A percentile compares a stretch with the other conserved stretches of the same genome.
phyloP scores from a whole-genome alignment of 1,140 invertebrate species.

The Drosophila tropicalis region DNA sequence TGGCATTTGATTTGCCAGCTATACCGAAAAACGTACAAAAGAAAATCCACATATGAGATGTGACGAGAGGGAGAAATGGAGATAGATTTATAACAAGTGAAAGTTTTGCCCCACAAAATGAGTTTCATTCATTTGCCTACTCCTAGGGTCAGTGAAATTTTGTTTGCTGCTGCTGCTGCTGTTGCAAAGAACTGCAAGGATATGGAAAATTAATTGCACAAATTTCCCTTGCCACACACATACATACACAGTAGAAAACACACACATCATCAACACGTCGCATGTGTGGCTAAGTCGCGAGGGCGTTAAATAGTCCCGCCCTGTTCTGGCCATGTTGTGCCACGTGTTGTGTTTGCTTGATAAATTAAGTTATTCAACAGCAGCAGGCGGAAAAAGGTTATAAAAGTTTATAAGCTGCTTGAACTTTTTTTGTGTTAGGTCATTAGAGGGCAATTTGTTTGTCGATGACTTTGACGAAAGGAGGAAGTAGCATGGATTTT shows the following conservation, averaged over 20 bases:
- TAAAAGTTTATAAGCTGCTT: slow-evolving; percentile 9
- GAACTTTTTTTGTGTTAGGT: background rate
- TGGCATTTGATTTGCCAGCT: slow-evolving; percentile 5
- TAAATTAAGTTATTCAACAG: slow-evolving; percentile 8
- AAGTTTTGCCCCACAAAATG: slow-evolving; percentile 3
- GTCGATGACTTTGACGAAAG: no score
- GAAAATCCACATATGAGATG: background rate
- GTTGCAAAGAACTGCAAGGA: background rate
- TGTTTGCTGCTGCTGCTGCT: no score
- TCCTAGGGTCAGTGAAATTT: background rate
- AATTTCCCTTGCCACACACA: background rate
- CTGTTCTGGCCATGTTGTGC: background rate
- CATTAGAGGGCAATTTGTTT: background rate
- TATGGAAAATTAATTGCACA: slow-evolving; percentile 11
- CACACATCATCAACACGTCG: slow-evolving; percentile 7
- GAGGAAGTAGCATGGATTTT: background rate
- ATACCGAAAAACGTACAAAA: background rate
- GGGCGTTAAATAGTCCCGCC: slow-evolving; percentile 1
- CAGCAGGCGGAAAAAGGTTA: background rate
- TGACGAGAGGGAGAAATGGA: slow-evolving; percentile 1
- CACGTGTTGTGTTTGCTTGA: slow-evolving; percentile 4
- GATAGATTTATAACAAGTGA: slow-evolving; percentile 6
- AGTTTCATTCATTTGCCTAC: background rate
- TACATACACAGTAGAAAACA: background rate
- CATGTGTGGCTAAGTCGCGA: background rate